Conservation (phyloP, 2,888 invertebrate species). For the Cephus spinipes region DNA sequence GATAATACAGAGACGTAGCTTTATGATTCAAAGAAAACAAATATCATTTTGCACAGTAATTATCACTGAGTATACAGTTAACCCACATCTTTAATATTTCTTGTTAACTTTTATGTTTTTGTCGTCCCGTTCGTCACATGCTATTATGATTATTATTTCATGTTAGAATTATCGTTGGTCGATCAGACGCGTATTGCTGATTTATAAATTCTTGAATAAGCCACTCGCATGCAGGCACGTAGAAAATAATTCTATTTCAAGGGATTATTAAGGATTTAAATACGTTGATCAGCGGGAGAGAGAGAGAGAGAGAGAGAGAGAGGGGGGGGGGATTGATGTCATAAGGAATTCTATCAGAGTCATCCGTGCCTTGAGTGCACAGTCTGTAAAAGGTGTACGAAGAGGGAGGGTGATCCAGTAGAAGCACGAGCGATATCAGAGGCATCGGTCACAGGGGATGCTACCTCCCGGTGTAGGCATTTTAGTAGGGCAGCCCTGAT, state of each 20-base stretch:
- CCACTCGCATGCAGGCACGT: too few species aligned
- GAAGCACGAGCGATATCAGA: neutral
- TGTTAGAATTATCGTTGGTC: too few species aligned
- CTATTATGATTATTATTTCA: too few species aligned
- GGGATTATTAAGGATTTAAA: neutral
- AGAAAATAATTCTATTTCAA: too few species aligned
- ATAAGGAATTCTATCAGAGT: neutral
- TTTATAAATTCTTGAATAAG: too few species aligned
- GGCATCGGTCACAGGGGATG: neutral
- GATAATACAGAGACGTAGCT: neutral
- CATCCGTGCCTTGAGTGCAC: neutral
- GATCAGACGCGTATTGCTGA: too few species aligned
- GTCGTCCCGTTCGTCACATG: too few species aligned
- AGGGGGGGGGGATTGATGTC: neutral
- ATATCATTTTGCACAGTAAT: too few species aligned
- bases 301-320: neutral
- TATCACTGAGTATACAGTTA: too few species aligned
- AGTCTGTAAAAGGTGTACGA: neutral
- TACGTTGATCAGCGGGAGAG: neutral
- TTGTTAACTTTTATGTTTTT: too few species aligned
- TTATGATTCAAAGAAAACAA: neutral
- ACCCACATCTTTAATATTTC: too few species aligned
- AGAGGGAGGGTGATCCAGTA: neutral
- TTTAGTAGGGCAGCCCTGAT: neutral
- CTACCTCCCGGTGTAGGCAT: neutral